Base-by-base conservation (phyloP, 2,888 invertebrate genomes). In the Chrysotoxum bicinctum region DNA sequence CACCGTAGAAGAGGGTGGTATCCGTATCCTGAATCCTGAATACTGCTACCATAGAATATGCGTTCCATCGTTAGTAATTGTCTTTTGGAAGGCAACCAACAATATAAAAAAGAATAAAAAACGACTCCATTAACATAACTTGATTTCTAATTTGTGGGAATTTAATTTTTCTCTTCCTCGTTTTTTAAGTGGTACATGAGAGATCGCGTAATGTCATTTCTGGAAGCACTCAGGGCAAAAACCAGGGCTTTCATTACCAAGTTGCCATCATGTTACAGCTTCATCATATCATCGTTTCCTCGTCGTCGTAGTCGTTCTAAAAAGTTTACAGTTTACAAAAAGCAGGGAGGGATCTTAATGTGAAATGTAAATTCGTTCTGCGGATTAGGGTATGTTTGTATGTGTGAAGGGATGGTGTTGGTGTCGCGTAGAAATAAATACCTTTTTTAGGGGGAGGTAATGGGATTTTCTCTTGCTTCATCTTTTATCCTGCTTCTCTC, bases 131-230 rank as follows among this genome's bases (percentile, higher is more conserved):
- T 84, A 76, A 76, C 80, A 80, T 84, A 80, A 84, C 80, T 75
- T 80, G 80, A 84, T 84, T 84, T 84, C 75, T 80, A 75, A 84
- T 84, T 84, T 84, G 84, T 72, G 84, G 84, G 80, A 84, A 84
- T 75, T 80, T 76, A 75, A 84, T 80, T 79, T 56, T 32, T 56
- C 43, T 45, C 64, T 26, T 68, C 52, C 54, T 73, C 56, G 73
- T 62, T 75, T 75, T 66, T 35, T 35, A 21, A 14, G 72, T 50
- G 66, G 6, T 16, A 75, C 66, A 79, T 72, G 64, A 80, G 80
- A 80, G 54, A 79, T 84, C 70, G 80, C 56, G 56, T 74, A 62
- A 78, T 69, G 48, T 64, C 70, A 75, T 75, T 75, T 40, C 69
- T 43, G 54, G 66, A 58, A 70, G 52, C 83, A 74, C 83, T 74